Conservation (phyloP, 2,113 vertebrate genomes). For the Terrapene triunguis region DNA sequence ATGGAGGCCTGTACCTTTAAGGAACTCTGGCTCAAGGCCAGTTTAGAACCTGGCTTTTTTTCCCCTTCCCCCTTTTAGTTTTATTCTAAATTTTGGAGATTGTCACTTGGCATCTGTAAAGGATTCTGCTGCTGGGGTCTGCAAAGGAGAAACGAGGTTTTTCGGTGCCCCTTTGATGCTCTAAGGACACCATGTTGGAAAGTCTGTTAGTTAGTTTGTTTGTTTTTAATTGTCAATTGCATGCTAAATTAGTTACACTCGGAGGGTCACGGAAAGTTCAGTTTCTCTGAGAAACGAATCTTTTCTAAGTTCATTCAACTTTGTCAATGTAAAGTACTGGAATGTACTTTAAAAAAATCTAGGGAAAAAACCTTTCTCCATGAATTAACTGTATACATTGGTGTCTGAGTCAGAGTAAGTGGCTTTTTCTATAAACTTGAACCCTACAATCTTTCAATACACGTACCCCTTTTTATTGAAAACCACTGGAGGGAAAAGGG, state of each 20-base stretch:
- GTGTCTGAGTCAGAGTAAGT: background rate
- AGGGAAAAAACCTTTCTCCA: background rate
- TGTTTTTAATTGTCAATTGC: constrained; percentile 84
- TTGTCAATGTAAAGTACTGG: background rate
- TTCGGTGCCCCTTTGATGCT: constrained; percentile 54
- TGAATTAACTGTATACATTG: background rate
- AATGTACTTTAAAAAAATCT: background rate
- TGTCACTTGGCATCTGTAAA: constrained; percentile 68
- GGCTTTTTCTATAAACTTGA: background rate
- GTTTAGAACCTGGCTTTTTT: constrained; percentile 56
- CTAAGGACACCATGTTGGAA: constrained; percentile 71
- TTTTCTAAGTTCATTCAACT: background rate
- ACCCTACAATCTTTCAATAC: background rate
- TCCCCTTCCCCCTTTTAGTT: background rate
- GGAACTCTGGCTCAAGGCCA: constrained; percentile 77
- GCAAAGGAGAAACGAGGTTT: constrained; percentile 31
- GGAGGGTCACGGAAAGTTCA: constrained; percentile 83
- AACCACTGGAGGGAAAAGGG: constrained; percentile 1
- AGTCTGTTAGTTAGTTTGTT: constrained; percentile 79
- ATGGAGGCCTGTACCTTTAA: constrained; percentile 80
- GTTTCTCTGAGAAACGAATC: constrained; percentile 57
- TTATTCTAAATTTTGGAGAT: constrained; percentile 70
- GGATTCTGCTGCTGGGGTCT: constrained; percentile 46
- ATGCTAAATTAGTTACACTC: constrained; percentile 78
- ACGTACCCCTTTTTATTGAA: background rate